Base-by-base conservation (phyloP, 2,888 invertebrate genomes). In the Adela reaumurella region DNA sequence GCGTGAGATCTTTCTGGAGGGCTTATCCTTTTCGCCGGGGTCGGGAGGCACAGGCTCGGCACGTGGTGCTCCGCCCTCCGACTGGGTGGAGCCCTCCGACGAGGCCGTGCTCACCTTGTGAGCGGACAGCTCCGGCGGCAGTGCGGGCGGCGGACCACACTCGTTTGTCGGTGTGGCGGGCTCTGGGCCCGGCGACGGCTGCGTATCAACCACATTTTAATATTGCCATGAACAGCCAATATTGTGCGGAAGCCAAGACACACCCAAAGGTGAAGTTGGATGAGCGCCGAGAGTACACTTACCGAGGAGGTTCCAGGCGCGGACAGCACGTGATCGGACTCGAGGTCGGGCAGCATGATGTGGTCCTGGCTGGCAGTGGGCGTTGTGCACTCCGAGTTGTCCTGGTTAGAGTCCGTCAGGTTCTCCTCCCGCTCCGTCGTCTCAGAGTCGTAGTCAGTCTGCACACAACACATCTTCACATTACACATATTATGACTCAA, bases 1-100 rank as follows among this genome's bases (percentile, higher is more conserved):
- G 50, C 91, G 77, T 24, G 91, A 91, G 58, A 91, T 88, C 65
- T 91, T 91, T 51, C 90, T 76, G 42, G 81, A 80, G 46, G 83
- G 83, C 57, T 84, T 83, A 8, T 79, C 69, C 50, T 68, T 70
- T 29, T 70, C 71, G 52, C 72, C 70, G 56, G 67, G 69, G 19
- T 62, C 58, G 11, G 35, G 35, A 3, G 35, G 35, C 14, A 14
- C 35, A 35, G 35, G 35, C 4, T 76, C 76, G 4, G 69, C 61
- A 24, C 69, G 64, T 46, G 62, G 52, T 5, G 76, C 68, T 47
- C 74, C 74, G 50, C 76, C 74, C 55, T 78, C 78, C 0, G 78
- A 77, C 59, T 77, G 77, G 60, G 73, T 77, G 19, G 77, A 77
- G 63, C 77, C 77, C 74, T 58, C 0, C 28, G 20, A 45, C 16